Evolutionary conservation across 2,888 invertebrate genomes (phyloP).

Genomic region (Phlogophora meticulosa): DNA sequence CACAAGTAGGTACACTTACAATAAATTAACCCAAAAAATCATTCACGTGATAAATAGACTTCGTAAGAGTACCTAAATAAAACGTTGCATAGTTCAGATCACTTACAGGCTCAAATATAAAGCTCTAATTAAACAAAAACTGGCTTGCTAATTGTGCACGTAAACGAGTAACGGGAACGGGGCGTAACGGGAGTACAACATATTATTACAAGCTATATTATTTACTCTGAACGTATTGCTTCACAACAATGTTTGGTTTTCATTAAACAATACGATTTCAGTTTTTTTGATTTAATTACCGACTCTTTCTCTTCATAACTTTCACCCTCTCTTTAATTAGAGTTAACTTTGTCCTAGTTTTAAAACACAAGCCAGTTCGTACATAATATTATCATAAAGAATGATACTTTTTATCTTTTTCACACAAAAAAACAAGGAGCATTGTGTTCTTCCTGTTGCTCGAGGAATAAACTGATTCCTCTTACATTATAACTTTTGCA

Average conservation of each 20-base stretch:
- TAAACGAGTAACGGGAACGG: no score
- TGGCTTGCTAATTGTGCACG: slow-evolving; percentile 47
- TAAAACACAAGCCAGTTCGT: slow-evolving; percentile 35
- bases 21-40: background rate
- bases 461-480: slow-evolving; percentile 54
- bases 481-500: slow-evolving; percentile 60
- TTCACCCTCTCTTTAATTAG: slow-evolving; percentile 44
- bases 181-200: slow-evolving; percentile 29
- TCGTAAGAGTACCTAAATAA: background rate
- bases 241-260: slow-evolving; percentile 21
- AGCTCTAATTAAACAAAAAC: slow-evolving; percentile 36
- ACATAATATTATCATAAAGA: slow-evolving; percentile 48
- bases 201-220: slow-evolving; percentile 45
- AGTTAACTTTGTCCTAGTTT: slow-evolving; percentile 33
- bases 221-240: slow-evolving; percentile 21
- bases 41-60: background rate
- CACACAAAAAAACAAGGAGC: slow-evolving; percentile 13
- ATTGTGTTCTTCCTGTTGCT: slow-evolving; percentile 53
- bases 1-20: no score
- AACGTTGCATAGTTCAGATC: slow-evolving; percentile 14
- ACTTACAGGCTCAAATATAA: slow-evolving; percentile 25
- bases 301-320: slow-evolving; percentile 14
- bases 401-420: slow-evolving; percentile 14
- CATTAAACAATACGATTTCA: slow-evolving; percentile 15
- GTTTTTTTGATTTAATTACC: slow-evolving; percentile 20